These are phyloP conservation scores for Aplochiton taeniatus DNA, from an alignment of 2,797 vertebrate genomes.

Conservation along the genomic window DNA sequence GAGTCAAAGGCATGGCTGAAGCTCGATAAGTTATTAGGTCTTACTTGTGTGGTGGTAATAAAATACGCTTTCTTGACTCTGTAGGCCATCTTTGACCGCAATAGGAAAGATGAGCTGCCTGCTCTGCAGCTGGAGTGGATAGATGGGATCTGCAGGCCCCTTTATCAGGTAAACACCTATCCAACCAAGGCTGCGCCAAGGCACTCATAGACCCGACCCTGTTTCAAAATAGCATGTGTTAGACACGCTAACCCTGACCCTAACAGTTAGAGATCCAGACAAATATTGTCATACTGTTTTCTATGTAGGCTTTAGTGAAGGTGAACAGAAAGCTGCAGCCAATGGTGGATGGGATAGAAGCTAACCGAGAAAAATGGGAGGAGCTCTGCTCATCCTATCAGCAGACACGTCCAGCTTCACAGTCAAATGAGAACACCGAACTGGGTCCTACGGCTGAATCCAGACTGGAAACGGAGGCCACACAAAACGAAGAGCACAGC, in stretches of 20 bases:
- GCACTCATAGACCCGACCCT: too few relatives aligned
- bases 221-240: neutral
- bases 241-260: too few relatives aligned
- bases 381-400: conserved; percentile 72
- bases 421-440: conserved; percentile 45
- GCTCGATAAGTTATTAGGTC: conserved; percentile 2
- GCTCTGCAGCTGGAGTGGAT: conserved; percentile 76
- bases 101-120: conserved; percentile 82
- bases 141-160: conserved; percentile 77
- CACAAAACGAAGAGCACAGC: conserved; percentile 4
- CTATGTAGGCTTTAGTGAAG: conserved; percentile 68
- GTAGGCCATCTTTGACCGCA: conserved; percentile 84
- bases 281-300: neutral
- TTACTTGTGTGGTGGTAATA: conserved; percentile 13
- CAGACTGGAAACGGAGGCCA: conserved; percentile 24
- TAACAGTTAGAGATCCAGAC: neutral
- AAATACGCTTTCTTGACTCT: conserved; percentile 23
- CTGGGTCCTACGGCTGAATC: conserved; percentile 29
- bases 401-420: conserved; percentile 46
- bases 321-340: conserved; percentile 80
- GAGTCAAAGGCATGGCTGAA: neutral
- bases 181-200: too few relatives aligned
- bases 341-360: conserved; percentile 76
- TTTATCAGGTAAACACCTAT: conserved; percentile 69
- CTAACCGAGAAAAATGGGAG: conserved; percentile 78